Evolutionary conservation across 2,888 invertebrate species (phyloP), one percentile per base, ranked within the genome.

Genomic region (Megalurothrips usitatus): DNA sequence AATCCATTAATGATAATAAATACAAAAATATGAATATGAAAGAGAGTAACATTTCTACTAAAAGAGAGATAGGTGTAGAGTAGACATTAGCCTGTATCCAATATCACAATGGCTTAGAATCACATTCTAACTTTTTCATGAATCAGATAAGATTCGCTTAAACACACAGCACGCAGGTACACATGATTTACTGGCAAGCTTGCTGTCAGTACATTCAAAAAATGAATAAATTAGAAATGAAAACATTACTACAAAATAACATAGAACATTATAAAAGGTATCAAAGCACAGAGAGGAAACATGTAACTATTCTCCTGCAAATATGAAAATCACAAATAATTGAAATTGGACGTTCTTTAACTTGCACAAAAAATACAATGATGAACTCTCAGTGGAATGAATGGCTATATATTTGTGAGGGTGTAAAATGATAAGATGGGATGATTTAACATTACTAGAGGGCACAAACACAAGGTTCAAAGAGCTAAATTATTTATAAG

Each of bases 21-120:
- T 75, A 75, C 68, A 75, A 75, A 75, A 75, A 26, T 12, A 75
- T 26, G 26, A 26, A 26, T 26, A 9, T 58, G 23, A 75, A 26
- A 26, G 23, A 26, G 11, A 75, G 23, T 12, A 68, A 23, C 23
- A n/a, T n/a, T 23, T n/a, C 23, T 23, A 68, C 68, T 23, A 11
- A 68, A n/a, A 11, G 23, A 23, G n/a, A 68, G 23, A 68, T 23
- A 11, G 11, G 11, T 68, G 11, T 68, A 75, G 23, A 75, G 10
- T 26, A 23, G 10, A 75, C 23, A 23, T 26, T 26, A 75, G 68
- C 68, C 23, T 75, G 68, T 26, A 6, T 75, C 68, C 68, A 75
- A 75, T 75, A 75, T 75, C 68, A 75, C 68, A 75, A 75, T 75
- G 68, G 68, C 23, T 11, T 26, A 75, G 68, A n/a, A 75, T 26